Evolutionary conservation across 2,888 invertebrate species (phyloP), one percentile per base, ranked within the genome.

Genomic region (Formica aserva): DNA sequence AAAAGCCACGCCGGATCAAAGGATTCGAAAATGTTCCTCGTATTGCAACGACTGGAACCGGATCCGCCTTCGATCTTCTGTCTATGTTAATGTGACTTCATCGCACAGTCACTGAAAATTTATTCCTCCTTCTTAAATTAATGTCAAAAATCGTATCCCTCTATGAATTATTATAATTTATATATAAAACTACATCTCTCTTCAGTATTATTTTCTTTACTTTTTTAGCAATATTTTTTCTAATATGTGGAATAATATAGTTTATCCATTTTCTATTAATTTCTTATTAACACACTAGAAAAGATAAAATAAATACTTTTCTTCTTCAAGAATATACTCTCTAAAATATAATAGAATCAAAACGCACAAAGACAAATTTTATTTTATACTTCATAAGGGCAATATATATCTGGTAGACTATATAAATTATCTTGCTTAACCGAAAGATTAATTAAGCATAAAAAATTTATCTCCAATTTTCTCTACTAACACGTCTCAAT

Each of bases 1-100:
- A 72, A 72, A 87, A 85, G 82, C 85, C 81, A 85, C 85, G 86
- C 84, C 75, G 85, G 86, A 87, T 84, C 87, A 82, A 84, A 81
- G 69, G 83, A 86, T 85, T 86, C 86, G 76, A 86, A 88, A 85
- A 85, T 85, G 77, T 88, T 88, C 80, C 66, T 65, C 66, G 77
- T 32, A 80, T 80, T 80, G 78, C 78, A 22, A 57, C 45, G 32
- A 15, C 45, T 77, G 78, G n/a, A 77, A 67, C 69, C 69, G 83
- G 83, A 69, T 81, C 63, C 82, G 55, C 71, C 83, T 63, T 83
- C 55, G 77, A 41, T 77, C 60, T 72, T 72, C 72, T 29, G 78
- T 80, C 72, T 72, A 72, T 71, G 72, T 72, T 80, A 83, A 83
- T 69, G 69, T 38, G 67, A 81, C 84, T 85, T 84, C 87, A 84